A percentile compares a stretch with the other conserved stretches of the same genome.
phyloP scores from a whole-genome alignment of 2,797 vertebrate species.

The Sebastes cheni region DNA sequence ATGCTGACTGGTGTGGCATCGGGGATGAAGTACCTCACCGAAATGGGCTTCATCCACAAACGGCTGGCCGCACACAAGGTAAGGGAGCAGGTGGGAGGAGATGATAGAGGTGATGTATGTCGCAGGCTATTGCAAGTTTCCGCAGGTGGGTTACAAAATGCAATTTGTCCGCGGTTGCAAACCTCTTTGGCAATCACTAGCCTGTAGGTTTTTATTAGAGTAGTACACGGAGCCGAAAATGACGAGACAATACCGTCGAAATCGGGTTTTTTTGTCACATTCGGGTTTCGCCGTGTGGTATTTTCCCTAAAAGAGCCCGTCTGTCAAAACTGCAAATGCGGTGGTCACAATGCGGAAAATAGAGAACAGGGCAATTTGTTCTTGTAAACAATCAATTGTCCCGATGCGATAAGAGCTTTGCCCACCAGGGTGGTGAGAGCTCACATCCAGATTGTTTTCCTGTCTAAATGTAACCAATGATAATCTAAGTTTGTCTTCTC shows the following conservation, averaged over 20 bases:
- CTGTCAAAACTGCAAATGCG: slow-evolving; percentile 17
- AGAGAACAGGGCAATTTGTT: slow-evolving; percentile 3
- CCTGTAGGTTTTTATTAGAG: slow-evolving; percentile 38
- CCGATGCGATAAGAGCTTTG: slow-evolving; percentile 2
- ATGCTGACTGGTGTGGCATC: slow-evolving; percentile 91
- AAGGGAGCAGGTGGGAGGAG: slow-evolving; percentile 37
- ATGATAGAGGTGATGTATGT: slow-evolving; percentile 24
- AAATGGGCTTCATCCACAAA: slow-evolving; percentile 96
- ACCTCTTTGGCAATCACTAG: slow-evolving; percentile 7
- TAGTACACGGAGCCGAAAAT: slow-evolving; percentile 17
- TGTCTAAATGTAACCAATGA: neutral
- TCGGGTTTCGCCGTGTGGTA: neutral
- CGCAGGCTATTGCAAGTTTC: neutral
- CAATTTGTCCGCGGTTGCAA: slow-evolving; percentile 33
- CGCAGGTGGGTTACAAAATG: neutral
- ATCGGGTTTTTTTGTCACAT: slow-evolving; percentile 1
- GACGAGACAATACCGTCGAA: slow-evolving; percentile 2
- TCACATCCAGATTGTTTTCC: neutral
- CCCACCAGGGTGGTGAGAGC: neutral
- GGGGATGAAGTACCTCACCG: slow-evolving; percentile 96
- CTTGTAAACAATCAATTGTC: slow-evolving; percentile 40
- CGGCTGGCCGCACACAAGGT: slow-evolving; percentile 92
- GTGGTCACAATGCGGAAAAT: slow-evolving; percentile 16
- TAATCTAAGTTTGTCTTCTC: slow-evolving; percentile 18
- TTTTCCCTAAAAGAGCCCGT: neutral